Base-by-base conservation (phyloP, 2,888 invertebrate species). In the Clitarchus hookeri region DNA sequence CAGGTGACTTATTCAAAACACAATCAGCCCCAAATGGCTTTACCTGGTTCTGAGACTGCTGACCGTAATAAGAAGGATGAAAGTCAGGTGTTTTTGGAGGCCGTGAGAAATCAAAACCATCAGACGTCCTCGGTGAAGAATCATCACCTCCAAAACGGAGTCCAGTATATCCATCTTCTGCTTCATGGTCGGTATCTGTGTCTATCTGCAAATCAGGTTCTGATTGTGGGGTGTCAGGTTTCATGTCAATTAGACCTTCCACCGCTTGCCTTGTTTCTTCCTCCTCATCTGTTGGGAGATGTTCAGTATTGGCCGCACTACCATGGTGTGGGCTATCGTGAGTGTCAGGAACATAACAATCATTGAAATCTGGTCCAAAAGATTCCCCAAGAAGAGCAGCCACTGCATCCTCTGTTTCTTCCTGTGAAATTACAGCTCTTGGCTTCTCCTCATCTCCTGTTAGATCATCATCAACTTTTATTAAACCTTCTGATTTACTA, bases 391-490 rank as follows among this genome's bases (percentile, higher is more conserved):
- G 91, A 48, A 98, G 92, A 0, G 97, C 97, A 13, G 97, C 97
- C 0, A 98, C 97, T 0, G 98, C 98, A 91, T 97, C 97, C 91
- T 97, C 97, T 0, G 97, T 98, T 92, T 98, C 97, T 92, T 97
- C 97, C 91, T 97, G 97, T 0, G 97, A 97, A 89, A 97, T 97
- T 0, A 96, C 93, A 16, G 96, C 96, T 84, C 97, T 93, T 0
- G 96, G 96, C 90, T 96, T 97, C 90, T 96, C 96, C 88, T 96
- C 96, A 0, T 87, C 87, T 36, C 84, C 78, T 16, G 91, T 88
- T 90, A 94, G 94, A 85, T 94, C 94, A 13, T 94, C 93, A 6
- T 92, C 88, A 89, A 93, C 94, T 19, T 92, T 91, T 86, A 90
- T 90, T 0, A 90, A 89, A 78, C 87, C 85, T 65, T 78, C 83